Conservation (phyloP, 2,113 vertebrate genomes). For the Sebastes schlegelii region DNA sequence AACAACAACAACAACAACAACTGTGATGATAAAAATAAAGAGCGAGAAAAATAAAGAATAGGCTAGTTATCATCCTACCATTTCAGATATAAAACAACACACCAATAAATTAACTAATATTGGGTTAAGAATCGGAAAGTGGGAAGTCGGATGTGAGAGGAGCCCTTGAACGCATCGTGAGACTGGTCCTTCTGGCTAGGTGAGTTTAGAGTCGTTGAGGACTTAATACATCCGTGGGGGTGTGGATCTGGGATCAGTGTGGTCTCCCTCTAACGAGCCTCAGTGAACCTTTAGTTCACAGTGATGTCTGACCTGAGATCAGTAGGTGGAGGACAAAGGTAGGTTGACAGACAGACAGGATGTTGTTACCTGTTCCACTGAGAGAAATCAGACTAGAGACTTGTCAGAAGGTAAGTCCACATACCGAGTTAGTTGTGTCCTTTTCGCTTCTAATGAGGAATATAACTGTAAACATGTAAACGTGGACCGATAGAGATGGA, state of each 20-base stretch:
- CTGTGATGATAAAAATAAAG: background rate
- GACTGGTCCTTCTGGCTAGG: slow-evolving; percentile 56
- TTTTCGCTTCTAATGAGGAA: background rate
- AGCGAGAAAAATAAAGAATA: no score
- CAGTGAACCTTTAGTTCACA: fast-evolving
- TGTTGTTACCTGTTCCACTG: background rate
- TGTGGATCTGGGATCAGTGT: slow-evolving; percentile 17
- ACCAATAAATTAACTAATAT: background rate
- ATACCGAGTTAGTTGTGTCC: background rate
- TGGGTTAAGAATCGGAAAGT: background rate
- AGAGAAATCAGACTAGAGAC: background rate
- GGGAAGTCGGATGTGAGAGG: background rate
- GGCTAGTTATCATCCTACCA: background rate
- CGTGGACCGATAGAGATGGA: no score
- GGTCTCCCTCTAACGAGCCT: background rate
- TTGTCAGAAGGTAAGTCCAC: slow-evolving; percentile 31
- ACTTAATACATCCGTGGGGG: no score
- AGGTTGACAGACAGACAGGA: background rate
- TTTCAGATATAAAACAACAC: background rate
- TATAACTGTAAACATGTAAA: background rate
- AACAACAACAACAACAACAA: background rate
- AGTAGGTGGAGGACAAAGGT: background rate
- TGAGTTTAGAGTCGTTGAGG: slow-evolving; percentile 40
- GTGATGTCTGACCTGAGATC: slow-evolving; percentile 34
- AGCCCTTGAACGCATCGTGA: slow-evolving; percentile 34